These are phyloP conservation scores for Nesidiocoris tenuis DNA, from an alignment of 2,888 invertebrate species.

Conservation along the genomic window DNA sequence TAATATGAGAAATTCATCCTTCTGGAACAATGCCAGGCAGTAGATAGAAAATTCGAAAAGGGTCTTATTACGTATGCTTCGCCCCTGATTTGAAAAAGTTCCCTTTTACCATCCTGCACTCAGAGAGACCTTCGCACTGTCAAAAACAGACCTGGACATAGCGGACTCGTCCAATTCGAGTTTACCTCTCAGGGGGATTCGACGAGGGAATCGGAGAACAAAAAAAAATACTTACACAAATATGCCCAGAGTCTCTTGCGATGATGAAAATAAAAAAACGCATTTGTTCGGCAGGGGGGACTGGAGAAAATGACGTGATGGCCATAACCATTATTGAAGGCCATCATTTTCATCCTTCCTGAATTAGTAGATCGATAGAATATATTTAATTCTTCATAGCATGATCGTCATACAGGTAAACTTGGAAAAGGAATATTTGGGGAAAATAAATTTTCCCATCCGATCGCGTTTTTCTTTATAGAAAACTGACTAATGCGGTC, in stretches of 20 bases:
- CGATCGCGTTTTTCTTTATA: no score
- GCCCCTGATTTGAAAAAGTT: background rate
- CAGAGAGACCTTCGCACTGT: background rate
- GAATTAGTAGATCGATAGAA: no score
- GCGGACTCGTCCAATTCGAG: background rate
- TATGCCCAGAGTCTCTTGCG: background rate
- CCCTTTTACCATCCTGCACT: background rate
- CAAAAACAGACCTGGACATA: background rate
- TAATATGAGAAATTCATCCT: background rate
- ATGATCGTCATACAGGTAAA: no score
- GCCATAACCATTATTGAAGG: no score
- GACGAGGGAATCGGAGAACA: background rate
- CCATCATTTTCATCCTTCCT: no score
- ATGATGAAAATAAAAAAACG: background rate
- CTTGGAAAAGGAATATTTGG: no score
- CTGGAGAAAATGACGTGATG: no score
- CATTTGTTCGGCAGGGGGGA: background rate
- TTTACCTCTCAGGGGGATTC: background rate
- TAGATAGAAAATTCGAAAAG: background rate
- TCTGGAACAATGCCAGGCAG: background rate
- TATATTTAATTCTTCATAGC: no score
- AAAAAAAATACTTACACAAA: background rate
- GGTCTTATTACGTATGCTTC: background rate
- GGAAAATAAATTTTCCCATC: no score
- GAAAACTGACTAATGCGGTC: no score